Percentiles rank a stretch among this genome's conserved stretches.
phyloP scores from a whole-genome alignment of 2,888 invertebrate species.

The Cheilosia scutellata region DNA sequence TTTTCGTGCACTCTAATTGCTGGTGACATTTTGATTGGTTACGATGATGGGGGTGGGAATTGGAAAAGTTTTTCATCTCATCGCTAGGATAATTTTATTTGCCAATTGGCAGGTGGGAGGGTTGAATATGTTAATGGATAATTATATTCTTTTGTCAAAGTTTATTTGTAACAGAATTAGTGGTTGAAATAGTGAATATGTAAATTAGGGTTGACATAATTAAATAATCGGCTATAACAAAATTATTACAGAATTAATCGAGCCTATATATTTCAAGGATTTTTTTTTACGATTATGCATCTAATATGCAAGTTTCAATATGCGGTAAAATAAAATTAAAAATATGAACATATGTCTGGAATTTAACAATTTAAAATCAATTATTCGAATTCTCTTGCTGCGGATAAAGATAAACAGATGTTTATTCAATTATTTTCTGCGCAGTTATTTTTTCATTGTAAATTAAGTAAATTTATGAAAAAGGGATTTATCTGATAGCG shows the following conservation, averaged over 20 bases:
- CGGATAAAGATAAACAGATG: slow-evolving; percentile 1
- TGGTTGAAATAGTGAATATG: background rate
- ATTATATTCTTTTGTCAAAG: slow-evolving; percentile 5
- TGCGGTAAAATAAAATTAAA: no score
- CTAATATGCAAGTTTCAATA: no score
- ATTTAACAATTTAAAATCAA: background rate
- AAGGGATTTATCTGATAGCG: background rate
- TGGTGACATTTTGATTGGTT: slow-evolving; percentile 47
- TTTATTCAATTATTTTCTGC: background rate
- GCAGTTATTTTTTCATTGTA: background rate
- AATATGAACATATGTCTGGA: background rate
- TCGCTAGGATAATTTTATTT: slow-evolving; percentile 25
- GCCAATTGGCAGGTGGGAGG: background rate
- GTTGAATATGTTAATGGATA: background rate
- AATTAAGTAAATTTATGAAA: background rate
- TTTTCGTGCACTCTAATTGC: slow-evolving; percentile 32
- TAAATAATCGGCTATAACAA: background rate
- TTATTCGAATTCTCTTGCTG: background rate
- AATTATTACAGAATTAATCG: background rate
- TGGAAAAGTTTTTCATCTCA: slow-evolving; percentile 15
- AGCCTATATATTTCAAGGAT: no score
- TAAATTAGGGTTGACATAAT: slow-evolving; percentile 21
- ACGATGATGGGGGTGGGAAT: slow-evolving; percentile 16
- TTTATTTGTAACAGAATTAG: background rate
- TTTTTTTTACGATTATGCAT: no score